Conservation (phyloP, 2,797 vertebrate species). For the Odontamblyopus rebecca region DNA sequence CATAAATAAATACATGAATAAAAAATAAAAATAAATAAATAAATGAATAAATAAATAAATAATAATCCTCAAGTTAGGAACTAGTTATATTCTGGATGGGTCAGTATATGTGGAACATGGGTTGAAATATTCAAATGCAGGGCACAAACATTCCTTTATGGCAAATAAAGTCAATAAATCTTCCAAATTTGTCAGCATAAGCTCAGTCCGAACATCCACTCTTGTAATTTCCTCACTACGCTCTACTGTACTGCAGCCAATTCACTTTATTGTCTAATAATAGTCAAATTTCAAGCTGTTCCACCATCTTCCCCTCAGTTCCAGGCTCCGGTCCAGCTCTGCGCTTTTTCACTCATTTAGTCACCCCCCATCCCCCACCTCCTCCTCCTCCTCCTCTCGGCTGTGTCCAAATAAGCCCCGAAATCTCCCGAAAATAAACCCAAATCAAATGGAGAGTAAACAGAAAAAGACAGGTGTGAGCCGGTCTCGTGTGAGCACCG, state of each 20-base stretch:
- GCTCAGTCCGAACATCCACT: neutral
- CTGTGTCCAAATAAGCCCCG: slow-evolving; percentile 43
- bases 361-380: neutral
- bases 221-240: neutral
- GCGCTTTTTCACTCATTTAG: slow-evolving; percentile 29
- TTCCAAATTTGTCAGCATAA: neutral
- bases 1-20: too few relatives aligned
- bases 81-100: too few relatives aligned
- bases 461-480: slow-evolving; percentile 49
- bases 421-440: slow-evolving; percentile 39
- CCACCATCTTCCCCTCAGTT: slow-evolving; percentile 10
- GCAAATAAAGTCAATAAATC: neutral
- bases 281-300: slow-evolving; percentile 5
- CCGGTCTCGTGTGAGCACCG: slow-evolving; percentile 23
- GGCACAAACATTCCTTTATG: neutral
- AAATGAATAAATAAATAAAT: too few relatives aligned
- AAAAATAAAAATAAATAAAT: too few relatives aligned
- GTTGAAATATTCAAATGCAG: neutral
- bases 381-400: neutral
- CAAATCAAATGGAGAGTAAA: slow-evolving; percentile 24
- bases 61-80: too few relatives aligned
- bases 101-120: neutral
- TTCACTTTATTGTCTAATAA: neutral
- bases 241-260: neutral
- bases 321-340: slow-evolving; percentile 29